Percentiles rank a stretch among this genome's conserved stretches.
Evolutionary conservation across 2,113 vertebrate species (phyloP).

Genomic region (Gymnobelideus leadbeateri): DNA sequence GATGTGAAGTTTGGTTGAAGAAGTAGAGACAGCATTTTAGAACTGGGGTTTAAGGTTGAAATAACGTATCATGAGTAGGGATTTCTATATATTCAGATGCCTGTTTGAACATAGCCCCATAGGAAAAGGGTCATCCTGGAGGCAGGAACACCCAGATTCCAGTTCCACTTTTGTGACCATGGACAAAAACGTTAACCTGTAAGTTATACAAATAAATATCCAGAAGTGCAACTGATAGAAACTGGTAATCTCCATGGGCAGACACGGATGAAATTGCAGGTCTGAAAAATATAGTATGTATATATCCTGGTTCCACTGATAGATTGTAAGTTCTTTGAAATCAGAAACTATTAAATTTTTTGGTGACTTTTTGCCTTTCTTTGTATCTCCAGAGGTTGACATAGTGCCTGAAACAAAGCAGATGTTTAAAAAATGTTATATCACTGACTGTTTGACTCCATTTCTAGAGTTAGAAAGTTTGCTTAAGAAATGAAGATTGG

Average conservation of each 20-base stretch:
- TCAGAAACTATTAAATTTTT: neutral
- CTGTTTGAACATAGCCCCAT: too few relatives aligned
- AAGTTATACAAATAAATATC: too few relatives aligned
- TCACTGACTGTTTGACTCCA: neutral
- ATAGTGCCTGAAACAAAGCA: neutral
- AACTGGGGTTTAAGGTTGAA: neutral
- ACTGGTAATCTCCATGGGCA: neutral
- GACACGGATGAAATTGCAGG: neutral
- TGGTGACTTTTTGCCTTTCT: neutral
- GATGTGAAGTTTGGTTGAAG: neutral
- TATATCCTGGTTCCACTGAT: neutral
- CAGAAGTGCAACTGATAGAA: neutral
- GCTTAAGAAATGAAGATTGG: neutral
- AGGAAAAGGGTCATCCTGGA: too few relatives aligned
- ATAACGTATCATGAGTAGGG: neutral
- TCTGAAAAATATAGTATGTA: neutral
- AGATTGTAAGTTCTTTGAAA: neutral
- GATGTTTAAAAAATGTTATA: neutral
- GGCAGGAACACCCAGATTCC: too few relatives aligned
- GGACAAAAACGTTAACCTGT: too few relatives aligned
- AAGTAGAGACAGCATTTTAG: neutral
- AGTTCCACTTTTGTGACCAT: too few relatives aligned
- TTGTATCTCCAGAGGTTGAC: neutral
- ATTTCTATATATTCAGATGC: neutral
- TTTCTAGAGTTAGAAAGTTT: neutral